Base-by-base conservation (phyloP, 2,888 invertebrate genomes). In the Carcina quercana region DNA sequence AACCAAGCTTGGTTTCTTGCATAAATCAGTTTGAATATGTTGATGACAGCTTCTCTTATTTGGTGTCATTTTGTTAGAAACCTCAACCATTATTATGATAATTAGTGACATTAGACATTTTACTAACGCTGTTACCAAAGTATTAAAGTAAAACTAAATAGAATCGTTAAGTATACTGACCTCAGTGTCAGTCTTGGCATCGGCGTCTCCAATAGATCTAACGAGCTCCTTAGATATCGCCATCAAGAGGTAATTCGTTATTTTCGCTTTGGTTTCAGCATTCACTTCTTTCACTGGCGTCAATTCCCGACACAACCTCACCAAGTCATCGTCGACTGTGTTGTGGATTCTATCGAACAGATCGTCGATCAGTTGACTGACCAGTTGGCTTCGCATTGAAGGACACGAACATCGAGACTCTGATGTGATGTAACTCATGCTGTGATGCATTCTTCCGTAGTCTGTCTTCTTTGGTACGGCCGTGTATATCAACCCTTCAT, bases 131-230 rank as follows among this genome's bases (percentile, higher is more conserved):
- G 54, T 63, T 65, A 61, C 45, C 42, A 34, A 50, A 78, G 73
- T 76, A 61, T 78, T 74, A 69, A 59, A 42, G 38, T 36, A 45
- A 35, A 28, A 35, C 38, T 41, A 38, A 36, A 35, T 27, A 36
- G 30, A 31, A 38, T 37, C 50, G 47, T 40, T 20, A 45, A 47
- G 45, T 53, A 49, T 59, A 72, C 74, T 69, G 49, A 80, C 83
- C 82, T 83, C 82, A 25, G 83, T 80, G 55, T 83, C 83, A 56
- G 83, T 83, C 66, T 83, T 83, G 49, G 82, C 82, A 41, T 83
- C 83, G 10, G 83, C 83, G 40, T 83, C 83, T 32, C 83, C 83
- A 40, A 83, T 83, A 24, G 83, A 83, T 50, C 83, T 72, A 44
- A 83, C 80, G 34, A 83, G 74, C 51, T 83, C 83, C 59, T 83